Evolutionary conservation across 2,888 invertebrate species (phyloP), one percentile per base, ranked within the genome.

Genomic region (Rhagium mordax): DNA sequence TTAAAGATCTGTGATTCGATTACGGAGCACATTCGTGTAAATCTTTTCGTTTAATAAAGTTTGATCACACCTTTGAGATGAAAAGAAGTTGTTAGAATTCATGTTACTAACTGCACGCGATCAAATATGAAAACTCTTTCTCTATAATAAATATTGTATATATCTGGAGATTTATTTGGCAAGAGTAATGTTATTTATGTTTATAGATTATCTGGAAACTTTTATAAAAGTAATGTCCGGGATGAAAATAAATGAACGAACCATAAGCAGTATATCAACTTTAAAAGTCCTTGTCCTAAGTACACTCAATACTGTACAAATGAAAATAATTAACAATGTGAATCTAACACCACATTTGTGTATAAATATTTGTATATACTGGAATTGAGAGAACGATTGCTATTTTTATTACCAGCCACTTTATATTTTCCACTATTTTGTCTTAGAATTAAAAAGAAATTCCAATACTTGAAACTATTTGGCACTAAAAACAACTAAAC

Each of bases 1-100:
- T 27, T 57, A 57, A 27, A 24, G 24, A 57, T 57, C 15, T 57
- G 27, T 57, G 55, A 27, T 57, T 27, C 24, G 55, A 8, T 24
- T 27, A 57, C 15, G 6, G 24, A 1, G 55, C 27, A 15, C 55
- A 57, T 57, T 15, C n/a, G 55, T 57, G 41, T 41, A 41, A 41
- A 41, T 41, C 41, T 41, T 41, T 15, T 4, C 41, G n/a, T 10
- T 41, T 41, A n/a, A n/a, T n/a, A 4, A 41, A 41, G 41, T 41
- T 41, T 41, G 13, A 41, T 41, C 41, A 41, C 41, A 41, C 41
- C 41, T 41, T 41, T 13, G 41, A 41, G n/a, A 41, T 4, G 41
- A 41, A 41, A n/a, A 41, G n/a, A 41, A 41, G n/a, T 3, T 10
- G 41, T 41, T 41, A 13, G 5, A 41, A 41, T 41, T 41, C n/a